phyloP scores from a whole-genome alignment of 2,888 invertebrate genomes.

The Netelia melanura region DNA sequence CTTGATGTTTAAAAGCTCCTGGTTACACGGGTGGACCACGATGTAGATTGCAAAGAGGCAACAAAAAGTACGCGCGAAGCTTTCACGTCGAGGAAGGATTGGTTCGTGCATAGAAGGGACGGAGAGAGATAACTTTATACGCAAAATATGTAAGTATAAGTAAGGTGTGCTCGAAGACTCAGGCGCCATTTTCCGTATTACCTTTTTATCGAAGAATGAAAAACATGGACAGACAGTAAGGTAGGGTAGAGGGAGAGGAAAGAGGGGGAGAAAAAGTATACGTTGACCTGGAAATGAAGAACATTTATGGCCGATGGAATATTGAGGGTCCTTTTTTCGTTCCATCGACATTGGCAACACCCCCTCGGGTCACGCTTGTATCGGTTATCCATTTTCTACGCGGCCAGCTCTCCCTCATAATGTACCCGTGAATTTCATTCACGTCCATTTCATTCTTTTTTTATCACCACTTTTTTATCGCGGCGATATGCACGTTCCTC shows the following conservation, averaged over 20 bases:
- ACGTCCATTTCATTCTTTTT: slow-evolving; percentile 10
- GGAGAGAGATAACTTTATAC: slow-evolving; percentile 50
- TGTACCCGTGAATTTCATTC: slow-evolving; percentile 36
- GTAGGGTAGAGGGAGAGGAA: neutral
- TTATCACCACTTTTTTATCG: neutral
- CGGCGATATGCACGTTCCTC: neutral
- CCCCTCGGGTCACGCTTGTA: slow-evolving; percentile 30
- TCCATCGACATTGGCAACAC: slow-evolving; percentile 29
- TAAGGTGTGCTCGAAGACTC: slow-evolving; percentile 61
- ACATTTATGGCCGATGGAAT: slow-evolving; percentile 66
- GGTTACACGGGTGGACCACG: slow-evolving; percentile 1
- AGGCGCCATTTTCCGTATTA: slow-evolving; percentile 52
- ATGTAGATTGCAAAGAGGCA: slow-evolving; percentile 45
- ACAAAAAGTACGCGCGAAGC: slow-evolving; percentile 44
- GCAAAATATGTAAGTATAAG: slow-evolving; percentile 47
- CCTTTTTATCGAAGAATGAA: slow-evolving; percentile 62
- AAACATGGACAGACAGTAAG: slow-evolving; percentile 72
- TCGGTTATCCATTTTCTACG: slow-evolving; percentile 67
- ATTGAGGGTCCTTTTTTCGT: slow-evolving; percentile 38
- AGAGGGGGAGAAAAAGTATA: slow-evolving; percentile 65
- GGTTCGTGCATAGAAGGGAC: slow-evolving; percentile 49
- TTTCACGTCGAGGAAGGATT: slow-evolving; percentile 55
- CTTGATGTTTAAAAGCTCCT: slow-evolving; percentile 18
- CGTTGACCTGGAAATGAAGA: slow-evolving; percentile 71
- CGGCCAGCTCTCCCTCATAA: neutral